phyloP scores from a whole-genome alignment of 2,797 vertebrate genomes.

The Arrhamphus sclerolepis region DNA sequence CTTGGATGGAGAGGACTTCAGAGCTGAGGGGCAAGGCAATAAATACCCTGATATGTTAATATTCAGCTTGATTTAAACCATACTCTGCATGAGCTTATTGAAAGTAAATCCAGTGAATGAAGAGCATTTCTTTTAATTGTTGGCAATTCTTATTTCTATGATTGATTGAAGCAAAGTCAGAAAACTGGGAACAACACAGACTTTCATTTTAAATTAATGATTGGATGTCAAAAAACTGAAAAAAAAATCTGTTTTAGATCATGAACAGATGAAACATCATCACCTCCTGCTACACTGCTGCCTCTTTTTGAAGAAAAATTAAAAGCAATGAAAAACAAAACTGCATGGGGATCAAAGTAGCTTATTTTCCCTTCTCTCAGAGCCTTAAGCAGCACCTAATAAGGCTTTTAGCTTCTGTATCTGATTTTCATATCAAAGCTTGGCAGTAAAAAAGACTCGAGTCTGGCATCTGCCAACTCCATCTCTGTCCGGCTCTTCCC shows the following conservation, averaged over 20 bases:
- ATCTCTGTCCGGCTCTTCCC: constrained; percentile 17
- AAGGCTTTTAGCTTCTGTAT: constrained; percentile 44
- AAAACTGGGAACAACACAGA: background rate
- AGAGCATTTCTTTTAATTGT: too few species aligned
- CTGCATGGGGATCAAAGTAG: constrained; percentile 21
- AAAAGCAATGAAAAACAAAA: constrained; percentile 13
- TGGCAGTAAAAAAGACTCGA: constrained; percentile 42
- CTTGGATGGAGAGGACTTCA: constrained; percentile 98
- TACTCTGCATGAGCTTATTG: too few species aligned
- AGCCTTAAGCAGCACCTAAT: constrained; percentile 49
- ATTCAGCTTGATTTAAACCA: too few species aligned
- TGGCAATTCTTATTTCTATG: too few species aligned
- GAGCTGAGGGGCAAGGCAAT: constrained; percentile 71
- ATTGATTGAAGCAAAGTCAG: too few species aligned
- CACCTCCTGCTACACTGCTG: rapidly evolving
- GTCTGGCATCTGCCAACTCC: constrained; percentile 43
- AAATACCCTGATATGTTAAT: too few species aligned
- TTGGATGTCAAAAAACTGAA: too few species aligned
- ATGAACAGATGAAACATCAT: background rate
- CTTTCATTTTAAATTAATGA: background rate
- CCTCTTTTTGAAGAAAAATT: background rate
- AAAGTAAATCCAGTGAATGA: too few species aligned
- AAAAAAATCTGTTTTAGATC: too few species aligned
- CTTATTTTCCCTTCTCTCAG: constrained; percentile 4
- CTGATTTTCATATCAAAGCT: constrained; percentile 44